A percentile compares a stretch with the other conserved stretches of the same genome.
Evolutionary conservation across 2,888 invertebrate species (phyloP).

Genomic region (Eupithecia centaureata): DNA sequence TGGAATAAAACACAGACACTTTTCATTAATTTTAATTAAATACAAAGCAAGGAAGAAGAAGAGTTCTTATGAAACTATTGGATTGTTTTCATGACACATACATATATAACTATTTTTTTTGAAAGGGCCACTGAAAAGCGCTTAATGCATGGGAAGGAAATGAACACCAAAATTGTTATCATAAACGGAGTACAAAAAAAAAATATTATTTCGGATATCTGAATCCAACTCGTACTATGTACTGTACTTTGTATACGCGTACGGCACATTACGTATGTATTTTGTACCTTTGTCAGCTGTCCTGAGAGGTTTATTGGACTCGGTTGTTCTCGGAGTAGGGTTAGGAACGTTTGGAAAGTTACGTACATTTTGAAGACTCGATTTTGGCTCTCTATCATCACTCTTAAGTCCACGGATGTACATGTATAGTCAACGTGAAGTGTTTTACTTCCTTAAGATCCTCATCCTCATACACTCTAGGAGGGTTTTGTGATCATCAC

Average conservation of each 20-base stretch:
- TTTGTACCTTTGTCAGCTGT: slow-evolving; percentile 24
- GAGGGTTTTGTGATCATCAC: no score
- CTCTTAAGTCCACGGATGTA: no score
- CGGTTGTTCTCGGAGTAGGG: slow-evolving; percentile 15
- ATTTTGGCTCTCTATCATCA: neutral
- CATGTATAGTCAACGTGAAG: no score
- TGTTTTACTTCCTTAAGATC: no score
- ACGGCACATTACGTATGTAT: neutral
- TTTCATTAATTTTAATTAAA: no score
- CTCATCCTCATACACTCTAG: no score
- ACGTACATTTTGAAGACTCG: neutral
- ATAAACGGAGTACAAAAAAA: no score
- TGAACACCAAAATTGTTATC: neutral
- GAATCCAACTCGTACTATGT: neutral
- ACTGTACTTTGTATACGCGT: neutral
- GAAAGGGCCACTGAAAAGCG: neutral
- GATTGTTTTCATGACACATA: neutral
- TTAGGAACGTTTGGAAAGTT: neutral
- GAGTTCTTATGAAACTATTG: neutral
- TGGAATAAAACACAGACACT: no score
- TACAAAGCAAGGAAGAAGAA: no score
- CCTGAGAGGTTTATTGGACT: slow-evolving; percentile 26
- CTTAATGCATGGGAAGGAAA: neutral
- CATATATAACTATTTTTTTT: no score
- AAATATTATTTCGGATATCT: no score